phyloP scores from a whole-genome alignment of 2,113 vertebrate species.

The Eira barbara region DNA sequence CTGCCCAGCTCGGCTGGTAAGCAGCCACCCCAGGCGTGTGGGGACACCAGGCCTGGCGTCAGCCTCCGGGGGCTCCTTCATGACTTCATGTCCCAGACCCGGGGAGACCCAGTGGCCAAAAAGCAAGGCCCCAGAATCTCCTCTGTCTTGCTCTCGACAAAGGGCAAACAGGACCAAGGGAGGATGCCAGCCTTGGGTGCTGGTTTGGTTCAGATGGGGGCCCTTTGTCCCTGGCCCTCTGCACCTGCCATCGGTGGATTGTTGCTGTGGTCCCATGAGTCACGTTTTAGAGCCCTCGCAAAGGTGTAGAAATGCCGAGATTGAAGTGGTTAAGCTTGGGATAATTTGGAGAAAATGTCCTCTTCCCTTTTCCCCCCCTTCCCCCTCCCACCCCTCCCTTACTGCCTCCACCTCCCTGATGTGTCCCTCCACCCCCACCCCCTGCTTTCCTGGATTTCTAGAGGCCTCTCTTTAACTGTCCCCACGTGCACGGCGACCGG shows the following conservation, averaged over 20 bases:
- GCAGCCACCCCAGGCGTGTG: neutral
- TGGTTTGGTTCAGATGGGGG: neutral
- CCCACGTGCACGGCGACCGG: neutral
- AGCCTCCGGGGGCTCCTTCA: neutral
- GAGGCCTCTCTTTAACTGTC: neutral
- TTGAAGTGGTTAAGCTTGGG: neutral
- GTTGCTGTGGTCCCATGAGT: neutral
- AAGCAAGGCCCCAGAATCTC: neutral
- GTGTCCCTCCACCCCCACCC: neutral
- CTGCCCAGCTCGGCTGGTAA: neutral
- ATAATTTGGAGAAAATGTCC: constrained; percentile 23
- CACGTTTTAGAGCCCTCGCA: neutral
- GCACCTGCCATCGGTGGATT: accelerated
- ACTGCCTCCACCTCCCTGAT: neutral
- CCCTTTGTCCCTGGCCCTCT: neutral
- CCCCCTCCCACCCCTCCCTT: neutral
- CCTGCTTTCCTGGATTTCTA: neutral
- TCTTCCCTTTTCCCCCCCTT: neutral
- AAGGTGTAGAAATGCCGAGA: neutral
- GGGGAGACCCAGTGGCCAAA: neutral
- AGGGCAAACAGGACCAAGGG: neutral
- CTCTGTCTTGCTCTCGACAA: neutral
- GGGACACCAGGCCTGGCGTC: accelerated
- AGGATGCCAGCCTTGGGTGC: accelerated
- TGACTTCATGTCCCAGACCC: neutral